Base-by-base conservation (phyloP, 2,888 invertebrate genomes). In the Caenorhabditis sp. region DNA sequence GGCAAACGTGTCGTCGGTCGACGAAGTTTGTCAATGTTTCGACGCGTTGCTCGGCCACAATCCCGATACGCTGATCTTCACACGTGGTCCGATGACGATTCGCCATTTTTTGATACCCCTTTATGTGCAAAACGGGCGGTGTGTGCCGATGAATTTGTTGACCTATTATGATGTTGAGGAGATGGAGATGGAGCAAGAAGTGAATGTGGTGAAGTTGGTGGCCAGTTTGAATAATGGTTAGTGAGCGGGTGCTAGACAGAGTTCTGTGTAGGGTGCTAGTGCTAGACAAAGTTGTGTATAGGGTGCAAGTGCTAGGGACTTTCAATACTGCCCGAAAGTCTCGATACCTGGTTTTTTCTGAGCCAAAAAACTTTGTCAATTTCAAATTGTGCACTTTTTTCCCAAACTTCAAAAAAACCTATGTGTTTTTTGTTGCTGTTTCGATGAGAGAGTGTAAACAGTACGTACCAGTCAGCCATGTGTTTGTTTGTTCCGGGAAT, bases 51-150 rank as follows among this genome's bases (percentile, higher is more conserved):
- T n/a, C n/a, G n/a, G n/a, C 26, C 26, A 64, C 12, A 43, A 73
- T 54, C 68, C 68, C 12, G 23, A 51, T 3, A 58, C 68, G 1
- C 53, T 43, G 55, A 57, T 74, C 17, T 74, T 66, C 69, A 50
- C 69, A 12, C 59, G 60, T 19, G 74, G 74, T 0, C 60, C 74
- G 0, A 58, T 60, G 23, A 66, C 74, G 0, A 64, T 74, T 26
- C 58, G 74, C n/a, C 74, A 74, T 27, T 62, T 66, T 1, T 51
- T 74, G 23, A 66, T 74, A 21, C 74, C 74, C 5, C 36, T 66
- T 27, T 69, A 66, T 31, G 69, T 66, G 37, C 36, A 58, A 4
- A 63, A 60, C 53, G 74, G 66, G 8, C 53, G 27, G 21, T 62
- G 26, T 36, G 65, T 68, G 14, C 73, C 73, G 17, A 65, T 62